These are phyloP conservation scores for Echinometra lucunter DNA, from an alignment of 53 echinoderm and acorn worm species.

Conservation along the genomic window DNA sequence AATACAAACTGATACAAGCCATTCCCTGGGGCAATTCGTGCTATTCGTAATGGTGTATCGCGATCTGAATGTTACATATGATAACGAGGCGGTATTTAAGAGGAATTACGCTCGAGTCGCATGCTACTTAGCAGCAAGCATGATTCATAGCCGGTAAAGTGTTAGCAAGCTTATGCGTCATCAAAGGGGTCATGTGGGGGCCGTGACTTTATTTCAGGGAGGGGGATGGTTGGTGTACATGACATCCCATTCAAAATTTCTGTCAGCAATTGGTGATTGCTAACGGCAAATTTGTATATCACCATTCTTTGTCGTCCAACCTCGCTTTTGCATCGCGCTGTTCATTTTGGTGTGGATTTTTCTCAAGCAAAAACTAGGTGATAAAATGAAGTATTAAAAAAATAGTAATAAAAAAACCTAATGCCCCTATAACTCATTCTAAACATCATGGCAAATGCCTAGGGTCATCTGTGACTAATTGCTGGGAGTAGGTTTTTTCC, in stretches of 20 bases:
- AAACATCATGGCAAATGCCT: no score
- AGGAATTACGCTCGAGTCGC: constrained; percentile 51
- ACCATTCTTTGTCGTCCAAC: background rate
- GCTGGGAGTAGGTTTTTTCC: background rate
- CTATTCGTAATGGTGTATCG: background rate
- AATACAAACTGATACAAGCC: background rate
- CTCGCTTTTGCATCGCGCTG: background rate
- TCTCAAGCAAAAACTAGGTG: no score
- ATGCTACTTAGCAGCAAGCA: background rate
- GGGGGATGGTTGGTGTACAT: background rate
- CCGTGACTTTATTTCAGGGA: background rate
- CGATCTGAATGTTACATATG: background rate
- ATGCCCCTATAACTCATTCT: no score
- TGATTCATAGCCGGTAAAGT: background rate
- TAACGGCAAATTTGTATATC: background rate
- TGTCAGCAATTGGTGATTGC: background rate
- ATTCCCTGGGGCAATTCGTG: background rate
- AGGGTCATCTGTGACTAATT: background rate
- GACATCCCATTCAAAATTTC: background rate
- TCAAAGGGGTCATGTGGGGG: background rate
- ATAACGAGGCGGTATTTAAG: background rate
- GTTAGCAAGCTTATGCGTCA: constrained; percentile 36
- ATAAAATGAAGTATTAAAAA: no score
- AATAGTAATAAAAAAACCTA: no score
- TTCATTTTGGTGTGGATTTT: background rate